These are phyloP conservation scores for Yponomeuta cagnagella DNA, from an alignment of 2,888 invertebrate genomes.

Conservation along the genomic window DNA sequence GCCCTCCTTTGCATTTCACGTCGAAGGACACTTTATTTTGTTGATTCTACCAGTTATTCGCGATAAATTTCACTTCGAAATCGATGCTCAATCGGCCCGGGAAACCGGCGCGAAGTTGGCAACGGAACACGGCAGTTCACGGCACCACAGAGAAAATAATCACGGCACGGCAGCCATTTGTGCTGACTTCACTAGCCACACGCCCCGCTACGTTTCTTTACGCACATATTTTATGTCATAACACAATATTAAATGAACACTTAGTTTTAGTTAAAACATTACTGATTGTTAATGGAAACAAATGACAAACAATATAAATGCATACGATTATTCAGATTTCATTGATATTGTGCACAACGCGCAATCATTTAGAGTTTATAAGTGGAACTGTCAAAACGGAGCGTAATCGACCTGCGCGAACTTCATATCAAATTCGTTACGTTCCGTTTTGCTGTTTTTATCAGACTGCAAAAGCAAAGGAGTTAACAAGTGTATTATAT, in stretches of 20 bases:
- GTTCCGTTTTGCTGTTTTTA: background rate
- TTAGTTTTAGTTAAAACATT: too few relatives aligned
- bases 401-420: background rate
- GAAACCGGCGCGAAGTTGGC: slow-evolving; percentile 59
- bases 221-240: background rate
- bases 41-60: slow-evolving; percentile 42
- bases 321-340: too few relatives aligned
- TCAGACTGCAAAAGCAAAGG: too few relatives aligned
- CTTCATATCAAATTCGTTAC: background rate
- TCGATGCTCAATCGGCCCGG: slow-evolving; percentile 43
- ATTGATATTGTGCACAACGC: too few relatives aligned
- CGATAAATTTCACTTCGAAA: slow-evolving; percentile 42
- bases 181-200: slow-evolving; percentile 29
- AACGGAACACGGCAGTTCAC: slow-evolving; percentile 42
- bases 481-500: too few relatives aligned
- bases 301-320: too few relatives aligned
- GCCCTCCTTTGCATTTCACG: slow-evolving; percentile 74
- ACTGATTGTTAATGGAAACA: too few relatives aligned
- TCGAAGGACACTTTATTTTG: slow-evolving; percentile 42
- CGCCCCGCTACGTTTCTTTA: slow-evolving; percentile 38
- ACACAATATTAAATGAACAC: too few relatives aligned
- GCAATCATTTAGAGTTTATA: background rate
- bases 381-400: background rate
- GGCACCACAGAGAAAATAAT: slow-evolving; percentile 29
- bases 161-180: slow-evolving; percentile 25